Percentiles rank a stretch among this genome's conserved stretches.
Evolutionary conservation across 2,888 invertebrate species (phyloP).

Genomic region (Clistopyga incitator): DNA sequence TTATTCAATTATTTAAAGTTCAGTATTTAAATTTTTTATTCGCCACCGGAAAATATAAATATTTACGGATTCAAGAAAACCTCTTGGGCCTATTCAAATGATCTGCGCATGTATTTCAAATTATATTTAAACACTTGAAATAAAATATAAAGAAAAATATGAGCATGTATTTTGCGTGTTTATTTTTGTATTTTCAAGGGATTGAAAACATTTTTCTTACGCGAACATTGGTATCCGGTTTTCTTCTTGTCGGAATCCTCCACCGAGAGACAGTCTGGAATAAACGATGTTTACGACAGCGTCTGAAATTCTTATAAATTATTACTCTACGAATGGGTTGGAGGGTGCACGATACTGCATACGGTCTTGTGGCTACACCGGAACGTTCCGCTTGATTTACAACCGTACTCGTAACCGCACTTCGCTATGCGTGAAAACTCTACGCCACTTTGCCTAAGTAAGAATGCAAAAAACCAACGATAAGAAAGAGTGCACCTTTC

Average conservation of each 20-base stretch:
- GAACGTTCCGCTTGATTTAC: slow-evolving; percentile 62
- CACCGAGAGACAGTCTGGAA: slow-evolving; percentile 37
- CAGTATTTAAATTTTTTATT: too few relatives aligned
- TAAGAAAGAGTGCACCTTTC: background rate
- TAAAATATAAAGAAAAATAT: too few relatives aligned
- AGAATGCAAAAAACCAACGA: slow-evolving; percentile 32
- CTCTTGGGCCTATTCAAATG: too few relatives aligned
- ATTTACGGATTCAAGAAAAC: too few relatives aligned
- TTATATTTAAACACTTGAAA: too few relatives aligned
- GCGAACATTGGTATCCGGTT: slow-evolving; percentile 13
- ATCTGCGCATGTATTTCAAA: too few relatives aligned
- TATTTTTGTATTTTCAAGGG: background rate
- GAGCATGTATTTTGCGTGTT: too few relatives aligned
- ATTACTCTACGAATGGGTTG: slow-evolving; percentile 46
- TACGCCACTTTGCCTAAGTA: slow-evolving; percentile 57
- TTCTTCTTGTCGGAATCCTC: background rate
- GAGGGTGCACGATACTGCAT: slow-evolving; percentile 55
- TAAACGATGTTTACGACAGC: slow-evolving; percentile 66
- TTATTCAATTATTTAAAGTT: too few relatives aligned
- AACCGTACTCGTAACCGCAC: slow-evolving; percentile 38
- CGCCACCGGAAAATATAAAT: too few relatives aligned
- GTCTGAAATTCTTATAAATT: slow-evolving; percentile 62
- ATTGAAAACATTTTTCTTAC: slow-evolving; percentile 10
- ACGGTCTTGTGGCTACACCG: slow-evolving; percentile 40
- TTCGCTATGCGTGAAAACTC: slow-evolving; percentile 7